Base-by-base conservation (phyloP, 2,113 vertebrate genomes). In the Euleptes europaea region DNA sequence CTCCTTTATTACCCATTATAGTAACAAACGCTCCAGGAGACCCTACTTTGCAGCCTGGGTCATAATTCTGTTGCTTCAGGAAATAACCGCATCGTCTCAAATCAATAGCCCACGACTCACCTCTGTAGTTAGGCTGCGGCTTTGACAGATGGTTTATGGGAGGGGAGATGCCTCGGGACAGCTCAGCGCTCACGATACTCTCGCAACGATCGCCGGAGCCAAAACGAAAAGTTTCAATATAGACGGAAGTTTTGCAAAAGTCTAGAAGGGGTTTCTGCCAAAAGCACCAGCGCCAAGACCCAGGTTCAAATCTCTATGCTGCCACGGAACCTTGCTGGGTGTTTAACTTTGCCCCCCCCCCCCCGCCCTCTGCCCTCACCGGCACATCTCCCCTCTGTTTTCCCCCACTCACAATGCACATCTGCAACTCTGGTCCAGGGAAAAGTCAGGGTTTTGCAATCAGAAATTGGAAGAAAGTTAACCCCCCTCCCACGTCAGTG, bases 171-270 rank as follows among this genome's bases (percentile, higher is more conserved):
- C 84, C 65, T 15, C 0, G 0, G 82, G 10, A 66, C 51, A 5
- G 4, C 35, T 1, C 1, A 0, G 0, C 0, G 3, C 73, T 78
- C 74, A 40, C 77, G 23, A 80, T 26, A 51, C 31, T 23, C 44
- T 51, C 4, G 13, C 0, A 35, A 40, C 49, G 47, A 19, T 66
- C 82, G 0, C 9, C 0, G 0, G 63, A 35, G 2, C 17, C 77
- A 35, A 3, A 7, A 0, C 72, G 42, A 80, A 31, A 26, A 76
- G 1, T 31, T 0, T 44, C 12, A 0, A 12, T 86, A 67, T 0
- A 0, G 0, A n/a, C n/a, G 7, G 84, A 0, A 38, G 83, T 54
- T 86, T 54, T 38, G 63, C 84, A 76, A 10, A 73, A 74, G 44
- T 23, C 54, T 19, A 57, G 23, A 57, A 23, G 19, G 21, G 54